phyloP scores from a whole-genome alignment of 92 coral and sea anemone species.

The Siderastrea radians region DNA sequence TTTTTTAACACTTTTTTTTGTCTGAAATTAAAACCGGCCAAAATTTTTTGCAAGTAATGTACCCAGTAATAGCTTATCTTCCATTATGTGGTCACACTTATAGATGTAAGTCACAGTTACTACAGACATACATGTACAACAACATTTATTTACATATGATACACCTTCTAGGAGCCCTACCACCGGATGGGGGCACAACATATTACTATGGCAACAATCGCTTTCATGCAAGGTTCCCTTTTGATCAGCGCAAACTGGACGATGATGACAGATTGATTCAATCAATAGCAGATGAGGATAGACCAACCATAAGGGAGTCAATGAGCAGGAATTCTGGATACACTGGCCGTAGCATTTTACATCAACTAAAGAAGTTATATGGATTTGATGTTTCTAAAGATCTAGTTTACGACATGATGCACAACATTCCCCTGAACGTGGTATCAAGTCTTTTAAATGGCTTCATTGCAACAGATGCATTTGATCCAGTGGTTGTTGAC shows the following conservation, averaged over 20 bases:
- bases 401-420: conserved; percentile 15
- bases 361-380: conserved; percentile 59
- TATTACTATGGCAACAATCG: conserved; percentile 68
- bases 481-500: neutral
- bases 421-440: conserved; percentile 10
- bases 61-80: neutral
- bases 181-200: conserved; percentile 22
- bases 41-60: neutral
- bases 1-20: too few species aligned
- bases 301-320: conserved; percentile 47
- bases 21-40: neutral
- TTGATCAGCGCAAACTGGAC: conserved; percentile 52
- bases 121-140: neutral
- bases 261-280: conserved; percentile 50
- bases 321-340: conserved; percentile 63
- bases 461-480: neutral
- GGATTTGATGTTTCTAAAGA: conserved; percentile 55
- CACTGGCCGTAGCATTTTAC: conserved; percentile 59
- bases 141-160: neutral
- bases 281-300: conserved; percentile 57
- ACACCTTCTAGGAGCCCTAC: neutral
- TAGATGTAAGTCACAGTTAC: neutral
- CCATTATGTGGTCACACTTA: neutral
- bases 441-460: neutral
- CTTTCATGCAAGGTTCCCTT: conserved; percentile 56